Conservation (phyloP, 2,888 invertebrate genomes). For the Andrena praecox region DNA sequence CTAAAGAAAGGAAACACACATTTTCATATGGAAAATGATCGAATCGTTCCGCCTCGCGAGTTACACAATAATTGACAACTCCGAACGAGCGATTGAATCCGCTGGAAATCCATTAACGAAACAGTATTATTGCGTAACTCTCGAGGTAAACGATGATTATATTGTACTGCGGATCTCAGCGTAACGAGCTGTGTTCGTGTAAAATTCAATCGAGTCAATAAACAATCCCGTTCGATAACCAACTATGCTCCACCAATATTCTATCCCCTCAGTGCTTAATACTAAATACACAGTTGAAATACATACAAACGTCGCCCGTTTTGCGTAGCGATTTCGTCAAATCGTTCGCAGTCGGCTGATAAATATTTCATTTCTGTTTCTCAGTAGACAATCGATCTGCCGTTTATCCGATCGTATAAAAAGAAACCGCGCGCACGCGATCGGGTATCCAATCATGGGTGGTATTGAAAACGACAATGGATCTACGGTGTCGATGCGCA, state of each 20-base stretch:
- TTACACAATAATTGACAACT: neutral
- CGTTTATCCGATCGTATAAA: neutral
- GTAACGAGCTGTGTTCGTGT: constrained; percentile 8
- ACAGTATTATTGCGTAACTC: constrained; percentile 14
- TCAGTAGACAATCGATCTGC: too few species aligned
- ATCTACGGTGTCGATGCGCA: neutral
- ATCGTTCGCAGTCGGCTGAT: neutral
- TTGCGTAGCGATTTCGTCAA: neutral
- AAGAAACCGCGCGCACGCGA: neutral
- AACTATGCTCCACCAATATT: neutral
- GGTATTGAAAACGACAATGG: constrained; percentile 2
- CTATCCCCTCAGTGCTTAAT: neutral
- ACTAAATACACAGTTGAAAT: neutral
- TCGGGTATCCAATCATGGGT: constrained; percentile 6
- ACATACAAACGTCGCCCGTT: too few species aligned
- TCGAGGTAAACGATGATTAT: constrained; percentile 8
- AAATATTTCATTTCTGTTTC: too few species aligned
- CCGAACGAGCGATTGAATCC: neutral
- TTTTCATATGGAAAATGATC: neutral
- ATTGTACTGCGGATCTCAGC: constrained; percentile 7
- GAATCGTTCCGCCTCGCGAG: neutral
- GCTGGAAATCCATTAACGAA: constrained; percentile 26
- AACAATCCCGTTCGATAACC: constrained; percentile 11
- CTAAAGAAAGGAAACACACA: too few species aligned
- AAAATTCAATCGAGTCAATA: constrained; percentile 27